A percentile compares a stretch with the other conserved stretches of the same genome.
Evolutionary conservation across 2,113 vertebrate species (phyloP).

Genomic region (Apodemus speciosus): DNA sequence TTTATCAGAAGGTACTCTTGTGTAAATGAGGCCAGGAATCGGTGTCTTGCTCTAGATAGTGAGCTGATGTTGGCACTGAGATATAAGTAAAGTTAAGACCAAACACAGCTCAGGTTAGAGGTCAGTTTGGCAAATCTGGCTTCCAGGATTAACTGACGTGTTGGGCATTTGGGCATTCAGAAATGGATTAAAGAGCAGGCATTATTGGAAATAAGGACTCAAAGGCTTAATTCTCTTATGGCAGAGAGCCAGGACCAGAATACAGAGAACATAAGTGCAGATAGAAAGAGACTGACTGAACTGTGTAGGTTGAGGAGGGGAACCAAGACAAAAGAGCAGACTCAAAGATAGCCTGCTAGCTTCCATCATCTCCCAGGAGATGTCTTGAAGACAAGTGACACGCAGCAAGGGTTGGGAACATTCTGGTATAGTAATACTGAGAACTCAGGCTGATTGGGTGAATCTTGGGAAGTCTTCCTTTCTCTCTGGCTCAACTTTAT

Average conservation of each 20-base stretch:
- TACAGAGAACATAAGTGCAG: neutral
- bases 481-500: neutral
- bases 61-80: neutral
- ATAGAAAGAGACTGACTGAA: neutral
- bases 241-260: neutral
- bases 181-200: neutral
- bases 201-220: neutral
- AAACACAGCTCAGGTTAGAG: neutral
- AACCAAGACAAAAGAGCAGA: neutral
- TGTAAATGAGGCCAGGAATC: neutral
- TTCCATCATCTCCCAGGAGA: neutral
- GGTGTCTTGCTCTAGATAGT: neutral
- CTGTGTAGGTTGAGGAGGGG: too few relatives aligned
- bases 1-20: neutral
- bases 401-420: neutral
- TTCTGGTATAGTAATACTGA: neutral
- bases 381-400: neutral
- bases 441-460: neutral
- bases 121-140: neutral
- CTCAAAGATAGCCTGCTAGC: neutral
- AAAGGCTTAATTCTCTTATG: conserved; percentile 16
- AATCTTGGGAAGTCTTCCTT: neutral
- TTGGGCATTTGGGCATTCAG: neutral
- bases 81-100: neutral
- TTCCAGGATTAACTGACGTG: neutral